phyloP scores from a whole-genome alignment of 2,797 vertebrate genomes.

The Hypotaenidia philippensis region DNA sequence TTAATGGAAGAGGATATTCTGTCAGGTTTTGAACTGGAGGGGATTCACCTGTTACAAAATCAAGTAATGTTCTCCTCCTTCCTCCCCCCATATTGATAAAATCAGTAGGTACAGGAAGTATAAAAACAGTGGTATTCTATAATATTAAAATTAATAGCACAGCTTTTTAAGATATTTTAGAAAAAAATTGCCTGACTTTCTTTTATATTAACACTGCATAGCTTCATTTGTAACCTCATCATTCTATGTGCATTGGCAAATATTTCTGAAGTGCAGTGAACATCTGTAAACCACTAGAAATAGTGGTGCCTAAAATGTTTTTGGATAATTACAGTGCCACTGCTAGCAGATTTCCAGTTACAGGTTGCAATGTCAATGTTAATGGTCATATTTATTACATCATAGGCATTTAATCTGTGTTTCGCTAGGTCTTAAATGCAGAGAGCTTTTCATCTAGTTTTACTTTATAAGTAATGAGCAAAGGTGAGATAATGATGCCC shows the following conservation, averaged over 20 bases:
- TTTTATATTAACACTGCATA: background rate
- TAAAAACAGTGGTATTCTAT: background rate
- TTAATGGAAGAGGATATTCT: background rate
- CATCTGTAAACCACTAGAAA: background rate
- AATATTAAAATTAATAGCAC: background rate
- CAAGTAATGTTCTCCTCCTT: background rate
- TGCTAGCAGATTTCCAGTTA: background rate
- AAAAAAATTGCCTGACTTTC: background rate
- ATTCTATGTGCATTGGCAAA: background rate
- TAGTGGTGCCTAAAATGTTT: background rate
- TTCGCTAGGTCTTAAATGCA: constrained; percentile 5
- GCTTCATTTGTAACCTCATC: background rate
- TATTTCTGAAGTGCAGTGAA: background rate
- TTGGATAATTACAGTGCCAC: background rate
- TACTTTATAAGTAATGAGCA: constrained; percentile 18
- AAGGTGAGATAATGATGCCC: constrained; percentile 34
- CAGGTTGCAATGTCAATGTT: background rate
- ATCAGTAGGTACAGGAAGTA: background rate
- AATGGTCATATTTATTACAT: constrained; percentile 38
- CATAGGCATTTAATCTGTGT: background rate
- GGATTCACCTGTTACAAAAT: background rate
- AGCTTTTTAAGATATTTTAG: background rate
- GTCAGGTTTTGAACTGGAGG: background rate
- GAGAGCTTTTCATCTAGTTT: constrained; percentile 18
- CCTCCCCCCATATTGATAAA: background rate